phyloP scores from a whole-genome alignment of 2,888 invertebrate genomes.

The Agrypnus murinus region DNA sequence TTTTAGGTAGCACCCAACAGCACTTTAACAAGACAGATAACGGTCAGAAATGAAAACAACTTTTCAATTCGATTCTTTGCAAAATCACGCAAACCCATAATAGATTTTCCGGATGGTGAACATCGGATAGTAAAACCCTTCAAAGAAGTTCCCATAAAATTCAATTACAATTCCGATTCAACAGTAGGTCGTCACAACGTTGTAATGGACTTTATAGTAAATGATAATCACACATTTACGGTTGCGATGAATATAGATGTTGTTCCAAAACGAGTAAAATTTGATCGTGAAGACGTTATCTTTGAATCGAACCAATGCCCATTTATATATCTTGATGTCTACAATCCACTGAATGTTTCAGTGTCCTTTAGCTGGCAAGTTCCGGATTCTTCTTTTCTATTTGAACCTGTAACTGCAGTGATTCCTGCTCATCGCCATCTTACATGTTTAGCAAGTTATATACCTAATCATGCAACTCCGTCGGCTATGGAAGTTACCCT shows the following conservation, averaged over 20 bases:
- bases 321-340: slow-evolving; percentile 71
- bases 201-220: slow-evolving; percentile 69
- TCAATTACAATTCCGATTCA: slow-evolving; percentile 60
- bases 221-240: slow-evolving; percentile 69
- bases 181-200: slow-evolving; percentile 64
- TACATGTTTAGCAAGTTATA: slow-evolving; percentile 69
- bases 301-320: slow-evolving; percentile 67
- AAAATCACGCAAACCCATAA: slow-evolving; percentile 55
- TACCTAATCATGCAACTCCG: slow-evolving; percentile 57
- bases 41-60: slow-evolving; percentile 67
- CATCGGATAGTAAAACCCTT: slow-evolving; percentile 54
- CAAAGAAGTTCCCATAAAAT: slow-evolving; percentile 54
- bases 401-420: slow-evolving; percentile 73
- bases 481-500: slow-evolving; percentile 63
- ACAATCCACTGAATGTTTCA: slow-evolving; percentile 74
- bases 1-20: slow-evolving; percentile 21
- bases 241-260: slow-evolving; percentile 69
- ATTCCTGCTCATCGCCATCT: slow-evolving; percentile 74
- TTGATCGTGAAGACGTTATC: slow-evolving; percentile 62
- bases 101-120: slow-evolving; percentile 56
- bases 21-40: slow-evolving; percentile 59
- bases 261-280: slow-evolving; percentile 65
- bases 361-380: slow-evolving; percentile 73
- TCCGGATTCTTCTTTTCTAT: slow-evolving; percentile 71
- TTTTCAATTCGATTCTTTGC: slow-evolving; percentile 64